Evolutionary conservation across 2,888 invertebrate species (phyloP).

Genomic region (Oscheius sp.): DNA sequence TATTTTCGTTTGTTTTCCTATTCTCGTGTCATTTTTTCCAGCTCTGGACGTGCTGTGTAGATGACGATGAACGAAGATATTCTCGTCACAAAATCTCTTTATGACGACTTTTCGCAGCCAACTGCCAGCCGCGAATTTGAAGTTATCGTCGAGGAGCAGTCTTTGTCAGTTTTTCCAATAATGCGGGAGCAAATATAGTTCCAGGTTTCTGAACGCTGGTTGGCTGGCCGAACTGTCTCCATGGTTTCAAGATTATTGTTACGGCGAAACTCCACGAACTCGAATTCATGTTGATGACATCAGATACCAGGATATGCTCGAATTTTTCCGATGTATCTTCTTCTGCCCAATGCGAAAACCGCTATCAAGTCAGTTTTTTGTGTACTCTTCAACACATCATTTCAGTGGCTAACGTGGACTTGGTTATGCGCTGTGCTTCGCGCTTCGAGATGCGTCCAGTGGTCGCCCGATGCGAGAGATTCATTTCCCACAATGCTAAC

Average conservation of each 20-base stretch:
- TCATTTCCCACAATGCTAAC: slow-evolving; percentile 54
- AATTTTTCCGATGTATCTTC: slow-evolving; percentile 63
- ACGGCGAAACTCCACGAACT: slow-evolving; percentile 43
- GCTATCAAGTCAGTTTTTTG: slow-evolving; percentile 48
- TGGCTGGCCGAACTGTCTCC: slow-evolving; percentile 65
- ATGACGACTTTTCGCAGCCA: slow-evolving; percentile 64
- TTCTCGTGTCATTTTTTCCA: no score
- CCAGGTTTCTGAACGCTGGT: slow-evolving; percentile 63
- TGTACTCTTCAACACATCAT: background rate
- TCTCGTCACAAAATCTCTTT: slow-evolving; percentile 56
- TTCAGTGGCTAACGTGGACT: slow-evolving; percentile 58
- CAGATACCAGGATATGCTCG: slow-evolving; percentile 57
- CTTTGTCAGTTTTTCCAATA: slow-evolving; percentile 43
- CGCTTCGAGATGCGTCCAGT: slow-evolving; percentile 62
- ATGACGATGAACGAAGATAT: slow-evolving; percentile 46
- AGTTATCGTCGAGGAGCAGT: slow-evolving; percentile 49
- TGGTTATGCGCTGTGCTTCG: slow-evolving; percentile 59
- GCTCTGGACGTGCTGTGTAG: no score
- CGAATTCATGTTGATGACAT: slow-evolving; percentile 54
- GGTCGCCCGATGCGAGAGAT: slow-evolving; percentile 62
- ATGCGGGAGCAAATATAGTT: background rate
- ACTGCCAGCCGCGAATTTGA: slow-evolving; percentile 56
- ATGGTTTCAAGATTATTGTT: slow-evolving; percentile 57
- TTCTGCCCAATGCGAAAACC: slow-evolving; percentile 66
- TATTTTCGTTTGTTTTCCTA: no score